Evolutionary conservation across 2,888 invertebrate genomes (phyloP).

Genomic region (Axea sp.): DNA sequence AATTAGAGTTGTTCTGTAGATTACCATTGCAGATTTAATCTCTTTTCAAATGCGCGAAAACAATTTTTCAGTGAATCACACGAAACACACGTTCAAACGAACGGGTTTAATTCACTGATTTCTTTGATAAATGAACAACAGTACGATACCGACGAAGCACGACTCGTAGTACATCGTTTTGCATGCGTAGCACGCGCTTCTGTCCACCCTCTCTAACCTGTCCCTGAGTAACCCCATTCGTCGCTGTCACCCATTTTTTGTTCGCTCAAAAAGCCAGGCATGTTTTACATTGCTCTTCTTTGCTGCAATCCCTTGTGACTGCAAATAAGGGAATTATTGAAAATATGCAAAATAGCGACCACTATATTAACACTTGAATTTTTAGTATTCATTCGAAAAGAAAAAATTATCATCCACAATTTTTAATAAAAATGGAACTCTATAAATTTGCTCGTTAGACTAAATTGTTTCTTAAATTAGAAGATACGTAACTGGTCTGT

Average conservation of each 20-base stretch:
- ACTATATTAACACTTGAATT: conserved; percentile 4
- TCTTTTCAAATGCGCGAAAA: conserved; percentile 23
- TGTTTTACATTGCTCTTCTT: conserved; percentile 46
- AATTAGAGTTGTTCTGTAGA: background rate
- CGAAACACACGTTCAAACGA: conserved; percentile 41
- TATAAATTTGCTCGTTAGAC: too few relatives aligned
- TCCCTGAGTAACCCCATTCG: conserved; percentile 61
- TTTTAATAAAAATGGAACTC: too few relatives aligned
- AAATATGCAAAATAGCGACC: conserved; percentile 30
- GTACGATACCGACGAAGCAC: conserved; percentile 30
- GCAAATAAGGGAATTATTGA: conserved; percentile 50
- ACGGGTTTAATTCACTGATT: conserved; percentile 57
- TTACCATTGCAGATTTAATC: conserved; percentile 6
- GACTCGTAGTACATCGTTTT: conserved; percentile 54
- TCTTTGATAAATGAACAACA: conserved; percentile 62
- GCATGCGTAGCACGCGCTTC: conserved; percentile 61
- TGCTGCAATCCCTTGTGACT: conserved; percentile 30
- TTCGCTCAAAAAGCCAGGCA: conserved; percentile 51
- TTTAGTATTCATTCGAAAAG: too few relatives aligned
- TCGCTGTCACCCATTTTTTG: conserved; percentile 61
- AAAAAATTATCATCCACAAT: too few relatives aligned
- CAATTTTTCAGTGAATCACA: conserved; percentile 48
- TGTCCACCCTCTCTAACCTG: conserved; percentile 58
- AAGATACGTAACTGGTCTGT: too few relatives aligned
- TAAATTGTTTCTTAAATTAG: too few relatives aligned